Conservation (phyloP, 2,888 invertebrate species). For the Phasia obesa region DNA sequence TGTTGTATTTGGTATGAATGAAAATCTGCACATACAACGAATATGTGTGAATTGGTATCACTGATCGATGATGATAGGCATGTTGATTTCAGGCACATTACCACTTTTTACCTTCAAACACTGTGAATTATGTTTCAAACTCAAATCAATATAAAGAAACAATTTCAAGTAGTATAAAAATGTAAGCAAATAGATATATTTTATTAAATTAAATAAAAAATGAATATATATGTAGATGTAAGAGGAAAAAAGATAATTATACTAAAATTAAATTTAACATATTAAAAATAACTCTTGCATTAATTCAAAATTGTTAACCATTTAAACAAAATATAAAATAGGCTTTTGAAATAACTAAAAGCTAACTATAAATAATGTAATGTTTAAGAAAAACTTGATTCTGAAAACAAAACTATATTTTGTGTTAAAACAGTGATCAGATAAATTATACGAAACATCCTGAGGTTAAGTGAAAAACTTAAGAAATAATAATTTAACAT, state of each 20-base stretch:
- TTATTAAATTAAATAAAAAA: not conserved
- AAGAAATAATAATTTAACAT: no score
- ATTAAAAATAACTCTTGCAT: not conserved
- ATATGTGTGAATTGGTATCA: no score
- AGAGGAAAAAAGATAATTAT: slow-evolving; percentile 12
- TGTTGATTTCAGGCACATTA: no score
- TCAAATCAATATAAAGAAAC: no score
- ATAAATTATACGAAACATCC: not conserved
- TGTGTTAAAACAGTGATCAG: not conserved
- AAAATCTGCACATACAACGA: no score
- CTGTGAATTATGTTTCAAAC: no score
- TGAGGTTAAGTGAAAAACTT: not conserved
- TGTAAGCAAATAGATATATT: no score
- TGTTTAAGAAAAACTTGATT: slow-evolving; percentile 6
- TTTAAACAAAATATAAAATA: slow-evolving; percentile 21
- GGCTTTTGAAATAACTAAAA: not conserved
- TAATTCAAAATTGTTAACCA: slow-evolving; percentile 6
- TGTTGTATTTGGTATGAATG: no score
- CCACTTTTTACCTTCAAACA: no score
- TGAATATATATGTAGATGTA: not conserved
- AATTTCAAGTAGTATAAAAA: no score
- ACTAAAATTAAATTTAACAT: slow-evolving; percentile 30
- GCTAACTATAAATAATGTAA: not conserved
- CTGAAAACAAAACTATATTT: not conserved
- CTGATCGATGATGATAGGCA: no score